Conservation (phyloP, 1,140 invertebrate genomes). For the Ceratitis capitata region DNA sequence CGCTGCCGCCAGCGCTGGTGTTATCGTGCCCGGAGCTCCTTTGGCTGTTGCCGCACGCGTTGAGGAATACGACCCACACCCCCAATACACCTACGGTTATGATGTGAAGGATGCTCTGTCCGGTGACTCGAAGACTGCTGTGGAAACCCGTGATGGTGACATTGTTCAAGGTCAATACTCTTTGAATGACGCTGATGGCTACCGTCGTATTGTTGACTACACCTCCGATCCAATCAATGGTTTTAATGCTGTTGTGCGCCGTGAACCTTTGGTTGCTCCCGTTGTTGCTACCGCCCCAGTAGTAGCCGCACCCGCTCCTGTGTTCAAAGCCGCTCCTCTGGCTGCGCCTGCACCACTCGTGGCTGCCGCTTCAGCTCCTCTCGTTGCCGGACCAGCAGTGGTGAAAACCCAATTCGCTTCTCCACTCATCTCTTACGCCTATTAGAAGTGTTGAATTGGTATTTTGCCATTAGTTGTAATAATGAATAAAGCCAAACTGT, state of each 20-base stretch:
- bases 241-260: conserved; percentile 66
- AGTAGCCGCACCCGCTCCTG: conserved; percentile 52
- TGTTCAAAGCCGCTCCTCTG: conserved; percentile 54
- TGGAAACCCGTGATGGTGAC: conserved; percentile 65
- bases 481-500: conserved; percentile 35
- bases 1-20: conserved; percentile 58
- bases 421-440: conserved; percentile 46
- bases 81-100: conserved; percentile 75
- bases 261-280: conserved; percentile 57
- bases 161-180: conserved; percentile 66
- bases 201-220: conserved; percentile 64
- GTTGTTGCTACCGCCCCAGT: conserved; percentile 44
- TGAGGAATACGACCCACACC: conserved; percentile 68
- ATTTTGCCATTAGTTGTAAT: conserved; percentile 37
- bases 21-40: conserved; percentile 53
- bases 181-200: conserved; percentile 65
- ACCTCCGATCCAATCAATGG: conserved; percentile 65
- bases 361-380: conserved; percentile 54
- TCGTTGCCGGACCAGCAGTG: conserved; percentile 8
- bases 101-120: conserved; percentile 74
- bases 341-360: conserved; percentile 59
- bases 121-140: conserved; percentile 65
- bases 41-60: conserved; percentile 47
- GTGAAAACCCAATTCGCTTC: conserved; percentile 21
- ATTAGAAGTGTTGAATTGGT: conserved; percentile 39